Evolutionary conservation across 2,888 invertebrate genomes (phyloP).

Genomic region (Eupithecia abbreviata): DNA sequence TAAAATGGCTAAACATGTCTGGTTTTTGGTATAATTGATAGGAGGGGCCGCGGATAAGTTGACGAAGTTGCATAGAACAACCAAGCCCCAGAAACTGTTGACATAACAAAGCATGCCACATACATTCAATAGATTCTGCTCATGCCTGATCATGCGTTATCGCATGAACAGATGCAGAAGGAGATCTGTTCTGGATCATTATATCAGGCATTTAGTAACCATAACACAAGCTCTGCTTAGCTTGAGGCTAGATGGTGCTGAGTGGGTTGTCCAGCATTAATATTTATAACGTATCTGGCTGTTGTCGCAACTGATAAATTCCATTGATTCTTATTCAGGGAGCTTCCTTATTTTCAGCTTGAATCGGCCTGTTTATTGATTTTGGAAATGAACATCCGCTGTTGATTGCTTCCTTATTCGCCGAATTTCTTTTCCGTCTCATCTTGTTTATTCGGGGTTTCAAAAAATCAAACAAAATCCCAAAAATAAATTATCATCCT

Average conservation of each 20-base stretch:
- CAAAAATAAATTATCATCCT: background rate
- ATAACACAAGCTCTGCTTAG: too few species aligned
- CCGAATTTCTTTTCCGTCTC: background rate
- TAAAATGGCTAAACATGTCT: background rate
- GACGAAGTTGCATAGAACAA: background rate
- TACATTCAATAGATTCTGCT: background rate
- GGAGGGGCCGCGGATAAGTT: background rate
- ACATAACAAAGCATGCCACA: background rate
- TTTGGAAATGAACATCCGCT: constrained; percentile 15
- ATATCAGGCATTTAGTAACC: too few species aligned
- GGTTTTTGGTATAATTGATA: background rate
- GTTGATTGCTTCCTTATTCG: constrained; percentile 8
- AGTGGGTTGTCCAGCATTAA: too few species aligned
- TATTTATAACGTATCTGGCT: too few species aligned
- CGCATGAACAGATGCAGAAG: too few species aligned
- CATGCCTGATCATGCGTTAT: background rate
- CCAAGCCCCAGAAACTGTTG: background rate
- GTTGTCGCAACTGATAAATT: background rate
- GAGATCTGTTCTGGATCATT: background rate
- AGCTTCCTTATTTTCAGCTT: constrained; percentile 1
- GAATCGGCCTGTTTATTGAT: constrained; percentile 8
- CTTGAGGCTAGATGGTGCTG: too few species aligned
- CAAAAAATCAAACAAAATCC: background rate
- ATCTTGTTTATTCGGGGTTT: background rate
- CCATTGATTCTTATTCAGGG: background rate